Base-by-base conservation (phyloP, 2,113 vertebrate species). In the Corynorhinus townsendii region DNA sequence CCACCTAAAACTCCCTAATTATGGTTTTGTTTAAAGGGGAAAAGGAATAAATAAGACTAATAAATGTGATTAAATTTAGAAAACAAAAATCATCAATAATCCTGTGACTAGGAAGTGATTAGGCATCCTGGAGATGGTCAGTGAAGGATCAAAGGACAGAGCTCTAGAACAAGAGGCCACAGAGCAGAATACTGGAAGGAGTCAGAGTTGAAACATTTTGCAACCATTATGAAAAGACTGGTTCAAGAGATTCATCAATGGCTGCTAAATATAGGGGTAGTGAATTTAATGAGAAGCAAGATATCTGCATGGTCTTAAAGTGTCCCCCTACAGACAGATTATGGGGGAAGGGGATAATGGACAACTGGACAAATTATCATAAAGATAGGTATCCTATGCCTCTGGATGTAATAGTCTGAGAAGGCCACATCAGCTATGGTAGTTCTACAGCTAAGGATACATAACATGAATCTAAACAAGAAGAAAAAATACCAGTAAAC, bases 71-170 rank as follows among this genome's bases (percentile, higher is more conserved):
- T 92, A 94, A 87, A 72, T 38, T 72, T 49, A 68, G 24, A 40
- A 94, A 93, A 54, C 49, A 95, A 77, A 93, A 84, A 62, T 33
- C 26, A 52, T 79, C 73, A 54, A 26, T 77, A 79, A 94, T 85
- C 66, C 22, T 72, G 64, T 66, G 40, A 87, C 16, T 28, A 82
- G 19, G 40, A 88, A 92, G 15, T 88, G 33, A 88, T 17, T 5
- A 75, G 16, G 4, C 38, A 64, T 45, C 30, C 35, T 17, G 86
- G n/a, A 87, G n/a, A 80, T 38, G 11, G 56, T 73, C 33, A 59
- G 7, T 69, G 38, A 90, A 90, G 38, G 16, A 83, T 80, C 49
- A 77, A 54, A 73, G 33, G 47, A 72, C 54, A 85, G 5, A 16
- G 17, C 33, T 85, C 54, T 24, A 84, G 26, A 12, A 80, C 28